phyloP scores from a whole-genome alignment of 2,888 invertebrate genomes.

The Drosophila pseudotakahashii region DNA sequence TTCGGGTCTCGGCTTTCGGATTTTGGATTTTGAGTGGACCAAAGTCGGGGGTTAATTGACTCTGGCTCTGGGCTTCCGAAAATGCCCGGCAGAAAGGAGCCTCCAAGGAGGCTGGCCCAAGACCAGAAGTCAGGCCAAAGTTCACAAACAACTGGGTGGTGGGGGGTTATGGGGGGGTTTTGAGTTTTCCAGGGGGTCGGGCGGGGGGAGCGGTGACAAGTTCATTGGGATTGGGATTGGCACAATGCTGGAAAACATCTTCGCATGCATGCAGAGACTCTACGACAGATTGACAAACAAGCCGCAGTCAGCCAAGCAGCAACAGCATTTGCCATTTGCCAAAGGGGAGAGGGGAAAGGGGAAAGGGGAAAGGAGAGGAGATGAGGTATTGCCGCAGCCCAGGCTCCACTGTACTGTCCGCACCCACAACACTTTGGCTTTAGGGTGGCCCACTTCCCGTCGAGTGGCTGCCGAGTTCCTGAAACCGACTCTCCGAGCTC shows the following conservation, averaged over 20 bases:
- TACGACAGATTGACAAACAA: slow-evolving; percentile 78
- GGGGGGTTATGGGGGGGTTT: too few species aligned
- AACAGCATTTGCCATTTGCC: slow-evolving; percentile 64
- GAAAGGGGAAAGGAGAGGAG: neutral
- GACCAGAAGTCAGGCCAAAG: slow-evolving; percentile 33
- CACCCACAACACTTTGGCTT: slow-evolving; percentile 20
- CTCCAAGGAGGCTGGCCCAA: slow-evolving; percentile 24
- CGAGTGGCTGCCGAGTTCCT: neutral
- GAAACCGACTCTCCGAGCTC: slow-evolving; percentile 33
- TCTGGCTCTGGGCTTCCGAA: slow-evolving; percentile 21
- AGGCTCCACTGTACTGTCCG: slow-evolving; percentile 21
- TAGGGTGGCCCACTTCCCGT: neutral
- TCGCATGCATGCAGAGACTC: slow-evolving; percentile 66
- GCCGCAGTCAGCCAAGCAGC: slow-evolving; percentile 75
- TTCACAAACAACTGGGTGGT: slow-evolving; percentile 20
- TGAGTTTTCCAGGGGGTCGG: neutral
- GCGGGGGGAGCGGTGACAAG: slow-evolving; percentile 49
- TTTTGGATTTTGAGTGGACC: slow-evolving; percentile 4
- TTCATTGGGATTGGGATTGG: slow-evolving; percentile 72
- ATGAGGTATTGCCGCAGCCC: too few species aligned
- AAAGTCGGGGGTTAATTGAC: slow-evolving; percentile 39
- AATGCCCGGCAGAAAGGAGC: slow-evolving; percentile 28
- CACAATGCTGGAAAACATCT: slow-evolving; percentile 59
- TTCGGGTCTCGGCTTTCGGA: neutral
- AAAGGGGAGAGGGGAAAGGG: neutral